Evolutionary conservation across 2,888 invertebrate species (phyloP).

Genomic region (Drosophila neoperkinsi): DNA sequence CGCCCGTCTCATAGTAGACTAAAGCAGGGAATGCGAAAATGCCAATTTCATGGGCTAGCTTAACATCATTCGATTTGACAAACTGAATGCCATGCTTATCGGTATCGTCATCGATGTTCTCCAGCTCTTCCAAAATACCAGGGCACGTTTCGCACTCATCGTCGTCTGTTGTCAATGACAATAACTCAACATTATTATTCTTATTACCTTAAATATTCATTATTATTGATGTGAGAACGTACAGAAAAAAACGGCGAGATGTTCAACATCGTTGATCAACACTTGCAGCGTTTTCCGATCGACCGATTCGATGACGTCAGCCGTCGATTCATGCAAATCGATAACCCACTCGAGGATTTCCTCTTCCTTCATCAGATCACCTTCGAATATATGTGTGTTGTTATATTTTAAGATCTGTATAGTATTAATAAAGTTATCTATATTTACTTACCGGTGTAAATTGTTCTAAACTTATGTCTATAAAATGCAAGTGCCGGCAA

Average conservation of each 20-base stretch:
- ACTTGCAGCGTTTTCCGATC: conserved; percentile 95
- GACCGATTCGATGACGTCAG: conserved; percentile 95
- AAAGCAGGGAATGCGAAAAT: conserved; percentile 96
- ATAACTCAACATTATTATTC: neutral
- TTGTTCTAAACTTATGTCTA: conserved; percentile 94
- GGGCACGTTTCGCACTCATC: conserved; percentile 94
- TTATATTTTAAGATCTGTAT: no score
- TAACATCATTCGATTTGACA: conserved; percentile 96
- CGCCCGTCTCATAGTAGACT: conserved; percentile 96
- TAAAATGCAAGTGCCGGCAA: conserved; percentile 95
- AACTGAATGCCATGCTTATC: conserved; percentile 97
- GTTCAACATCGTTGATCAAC: conserved; percentile 95
- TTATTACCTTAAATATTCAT: neutral
- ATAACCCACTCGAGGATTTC: conserved; percentile 96
- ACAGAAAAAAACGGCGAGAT: conserved; percentile 97
- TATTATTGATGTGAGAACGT: conserved; percentile 83
- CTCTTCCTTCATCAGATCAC: conserved; percentile 96
- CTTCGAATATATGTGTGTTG: conserved; percentile 43
- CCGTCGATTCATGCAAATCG: conserved; percentile 92
- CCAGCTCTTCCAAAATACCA: conserved; percentile 93
- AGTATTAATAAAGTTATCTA: no score
- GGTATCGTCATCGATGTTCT: conserved; percentile 96
- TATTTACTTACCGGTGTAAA: conserved; percentile 88
- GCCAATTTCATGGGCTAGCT: conserved; percentile 95
- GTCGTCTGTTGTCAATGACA: conserved; percentile 87